These are phyloP conservation scores for western clawed frog (Xenopus tropicalis) DNA, from an alignment of 2,113 vertebrate species.

Conservation along the genomic window UCB_Xtro_10.0 CM004450.2:53843501-53844000, in stretches of 20 bases:
- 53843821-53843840: conserved; percentile 40
- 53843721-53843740: conserved; percentile 22
- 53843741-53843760: conserved; percentile 32
- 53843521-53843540: no score
- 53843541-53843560: no score
- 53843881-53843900: conserved; percentile 45
- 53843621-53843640: no score
- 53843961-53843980: conserved; percentile 59
- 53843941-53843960: conserved; percentile 51
- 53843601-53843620: no score
- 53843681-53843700: conserved; percentile 1
- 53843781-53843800: no score
- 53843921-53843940: conserved; percentile 55
- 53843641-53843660: background rate
- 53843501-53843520: no score
- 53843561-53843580: no score
- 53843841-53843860: conserved; percentile 44
- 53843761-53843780: conserved; percentile 1
- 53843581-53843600: no score
- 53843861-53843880: conserved; percentile 48
- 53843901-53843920: conserved; percentile 58
- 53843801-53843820: conserved; percentile 10
- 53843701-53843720: conserved; percentile 13
- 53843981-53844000: conserved; percentile 61
- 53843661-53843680: background rate